Conservation (phyloP, 2,113 vertebrate genomes). For the Cacatua alba region DNA sequence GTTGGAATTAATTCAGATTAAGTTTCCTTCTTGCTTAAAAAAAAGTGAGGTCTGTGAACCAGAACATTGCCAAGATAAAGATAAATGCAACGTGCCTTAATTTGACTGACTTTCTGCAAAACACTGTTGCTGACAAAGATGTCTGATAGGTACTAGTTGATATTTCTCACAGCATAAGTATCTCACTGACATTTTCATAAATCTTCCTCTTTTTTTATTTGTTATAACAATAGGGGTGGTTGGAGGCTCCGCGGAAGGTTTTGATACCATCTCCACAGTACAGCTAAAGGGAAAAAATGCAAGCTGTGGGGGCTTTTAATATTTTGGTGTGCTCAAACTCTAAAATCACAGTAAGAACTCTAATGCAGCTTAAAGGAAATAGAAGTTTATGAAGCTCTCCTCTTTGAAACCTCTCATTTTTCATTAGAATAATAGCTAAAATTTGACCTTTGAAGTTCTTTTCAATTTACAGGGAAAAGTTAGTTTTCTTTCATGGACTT, state of each 20-base stretch:
- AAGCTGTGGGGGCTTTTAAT: background rate
- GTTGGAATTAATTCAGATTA: background rate
- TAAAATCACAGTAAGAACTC: constrained; percentile 41
- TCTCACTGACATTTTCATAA: constrained; percentile 45
- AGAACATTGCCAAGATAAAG: constrained; percentile 19
- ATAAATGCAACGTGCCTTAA: constrained; percentile 30
- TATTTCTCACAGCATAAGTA: constrained; percentile 42
- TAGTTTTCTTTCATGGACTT: constrained; percentile 7
- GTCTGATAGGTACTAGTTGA: background rate
- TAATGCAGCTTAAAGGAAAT: constrained; percentile 32
- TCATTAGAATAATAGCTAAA: constrained; percentile 19
- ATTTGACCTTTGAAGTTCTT: constrained; percentile 35
- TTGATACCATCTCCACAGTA: background rate
- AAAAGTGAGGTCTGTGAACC: background rate
- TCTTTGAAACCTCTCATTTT: background rate
- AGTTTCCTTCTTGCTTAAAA: background rate
- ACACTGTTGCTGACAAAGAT: constrained; percentile 18
- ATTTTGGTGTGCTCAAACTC: background rate
- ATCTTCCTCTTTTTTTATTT: constrained; percentile 5
- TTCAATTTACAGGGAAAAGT: background rate
- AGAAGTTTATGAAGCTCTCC: background rate
- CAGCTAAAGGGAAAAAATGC: constrained; percentile 39
- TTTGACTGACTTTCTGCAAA: constrained; percentile 47
- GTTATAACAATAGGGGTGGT: constrained; percentile 24
- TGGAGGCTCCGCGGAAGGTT: constrained; percentile 37